phyloP scores from a whole-genome alignment of 2,113 vertebrate species.

The Podarcis cretensis region DNA sequence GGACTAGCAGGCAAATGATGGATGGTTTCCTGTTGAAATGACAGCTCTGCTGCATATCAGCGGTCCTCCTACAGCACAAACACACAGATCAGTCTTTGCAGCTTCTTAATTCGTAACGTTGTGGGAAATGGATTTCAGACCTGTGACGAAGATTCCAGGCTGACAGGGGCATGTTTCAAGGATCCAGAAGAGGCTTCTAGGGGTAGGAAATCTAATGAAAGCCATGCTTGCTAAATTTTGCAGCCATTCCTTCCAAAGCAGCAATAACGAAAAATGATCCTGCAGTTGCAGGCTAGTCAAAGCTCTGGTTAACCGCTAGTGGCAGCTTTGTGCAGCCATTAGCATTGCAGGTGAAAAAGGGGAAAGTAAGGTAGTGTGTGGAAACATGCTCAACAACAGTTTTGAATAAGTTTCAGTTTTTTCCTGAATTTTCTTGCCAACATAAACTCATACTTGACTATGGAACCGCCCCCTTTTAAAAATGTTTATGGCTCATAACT shows the following conservation, averaged over 20 bases:
- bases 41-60: slow-evolving; percentile 74
- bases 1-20: slow-evolving; percentile 77
- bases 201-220: slow-evolving; percentile 35
- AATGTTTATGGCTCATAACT: background rate
- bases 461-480: background rate
- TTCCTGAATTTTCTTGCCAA: background rate
- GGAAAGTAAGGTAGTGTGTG: background rate
- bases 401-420: background rate
- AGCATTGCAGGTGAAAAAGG: rapidly evolving
- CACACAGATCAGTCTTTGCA: slow-evolving; percentile 64
- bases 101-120: slow-evolving; percentile 71
- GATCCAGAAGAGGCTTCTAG: slow-evolving; percentile 3
- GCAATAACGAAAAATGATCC: slow-evolving; percentile 41
- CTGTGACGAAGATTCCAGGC: slow-evolving; percentile 57
- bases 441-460: background rate
- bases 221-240: slow-evolving; percentile 51
- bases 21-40: slow-evolving; percentile 79
- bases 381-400: background rate
- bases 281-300: background rate
- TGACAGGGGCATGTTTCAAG: slow-evolving; percentile 51
- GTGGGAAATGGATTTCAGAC: slow-evolving; percentile 66
- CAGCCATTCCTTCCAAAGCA: slow-evolving; percentile 29
- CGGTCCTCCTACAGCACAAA: slow-evolving; percentile 60
- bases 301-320: background rate
- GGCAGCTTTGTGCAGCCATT: background rate